Conservation (phyloP, 1,140 invertebrate species). For the Microplitis demolitor region DNA sequence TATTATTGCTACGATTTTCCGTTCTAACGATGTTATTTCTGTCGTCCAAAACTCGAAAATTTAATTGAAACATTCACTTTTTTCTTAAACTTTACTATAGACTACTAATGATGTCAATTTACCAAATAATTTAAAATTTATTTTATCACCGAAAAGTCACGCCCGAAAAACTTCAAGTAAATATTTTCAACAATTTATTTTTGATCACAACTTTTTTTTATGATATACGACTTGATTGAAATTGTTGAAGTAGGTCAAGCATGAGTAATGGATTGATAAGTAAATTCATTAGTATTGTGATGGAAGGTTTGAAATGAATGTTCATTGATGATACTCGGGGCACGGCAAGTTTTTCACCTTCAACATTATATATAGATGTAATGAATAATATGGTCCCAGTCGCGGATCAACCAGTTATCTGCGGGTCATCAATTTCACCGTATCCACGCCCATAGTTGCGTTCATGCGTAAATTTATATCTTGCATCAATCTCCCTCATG, state of each 20-base stretch:
- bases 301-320: background rate
- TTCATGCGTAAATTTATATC: slow-evolving; percentile 16
- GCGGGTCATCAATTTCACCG: slow-evolving; percentile 16
- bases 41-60: background rate
- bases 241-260: background rate
- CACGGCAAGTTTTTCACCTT: slow-evolving; percentile 13
- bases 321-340: background rate
- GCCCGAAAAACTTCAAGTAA: background rate
- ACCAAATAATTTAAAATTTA: background rate
- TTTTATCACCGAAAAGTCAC: background rate
- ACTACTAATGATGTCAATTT: background rate
- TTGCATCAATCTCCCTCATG: background rate
- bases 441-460: slow-evolving; percentile 7
- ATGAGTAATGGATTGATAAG: background rate
- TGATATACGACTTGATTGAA: too few species aligned
- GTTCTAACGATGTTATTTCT: background rate
- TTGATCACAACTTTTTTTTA: background rate
- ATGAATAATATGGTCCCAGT: background rate
- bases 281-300: background rate
- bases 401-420: slow-evolving; percentile 7
- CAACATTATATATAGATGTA: background rate
- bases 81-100: background rate
- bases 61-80: background rate
- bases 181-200: background rate
- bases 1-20: background rate